Conservation (phyloP, 2,113 vertebrate genomes). For the Carlito syrichta region DNA sequence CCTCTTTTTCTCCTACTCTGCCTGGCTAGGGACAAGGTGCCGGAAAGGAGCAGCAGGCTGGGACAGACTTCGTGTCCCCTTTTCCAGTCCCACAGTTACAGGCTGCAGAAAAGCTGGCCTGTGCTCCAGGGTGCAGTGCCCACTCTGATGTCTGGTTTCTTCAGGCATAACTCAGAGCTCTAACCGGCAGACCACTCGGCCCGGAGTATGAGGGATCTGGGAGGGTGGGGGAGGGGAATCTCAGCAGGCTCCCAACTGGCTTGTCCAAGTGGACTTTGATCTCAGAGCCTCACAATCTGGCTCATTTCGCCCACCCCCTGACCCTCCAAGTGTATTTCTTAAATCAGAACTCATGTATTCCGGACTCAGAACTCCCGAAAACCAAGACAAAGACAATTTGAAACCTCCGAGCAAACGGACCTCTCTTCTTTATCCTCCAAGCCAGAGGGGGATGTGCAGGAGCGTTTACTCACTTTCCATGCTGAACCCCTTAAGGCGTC, state of each 20-base stretch:
- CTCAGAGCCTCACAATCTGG: background rate
- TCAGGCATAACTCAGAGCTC: fast-evolving
- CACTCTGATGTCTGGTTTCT: background rate
- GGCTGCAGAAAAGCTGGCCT: background rate
- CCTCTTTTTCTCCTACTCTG: background rate
- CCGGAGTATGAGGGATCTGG: no score
- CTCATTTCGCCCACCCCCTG: background rate
- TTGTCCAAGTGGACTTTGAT: background rate
- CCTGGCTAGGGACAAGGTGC: fast-evolving
- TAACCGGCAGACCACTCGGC: background rate
- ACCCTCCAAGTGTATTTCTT: background rate
- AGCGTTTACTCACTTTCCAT: background rate
- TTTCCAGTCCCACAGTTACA: fast-evolving
- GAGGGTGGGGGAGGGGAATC: no score
- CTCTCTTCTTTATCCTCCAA: background rate
- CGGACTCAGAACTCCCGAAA: background rate
- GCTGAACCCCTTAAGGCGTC: background rate
- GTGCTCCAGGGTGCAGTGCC: fast-evolving
- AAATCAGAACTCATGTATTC: background rate
- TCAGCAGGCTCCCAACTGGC: background rate
- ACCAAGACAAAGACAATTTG: conserved; percentile 40
- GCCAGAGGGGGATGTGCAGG: background rate
- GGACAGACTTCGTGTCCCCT: fast-evolving
- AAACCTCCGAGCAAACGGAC: background rate
- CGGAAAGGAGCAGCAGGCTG: fast-evolving